Percentiles rank a stretch among this genome's conserved stretches.
These are phyloP conservation scores for Gymnothorax reevesii DNA, from an alignment of 2,797 vertebrate genomes.

Conservation along the genomic window DNA sequence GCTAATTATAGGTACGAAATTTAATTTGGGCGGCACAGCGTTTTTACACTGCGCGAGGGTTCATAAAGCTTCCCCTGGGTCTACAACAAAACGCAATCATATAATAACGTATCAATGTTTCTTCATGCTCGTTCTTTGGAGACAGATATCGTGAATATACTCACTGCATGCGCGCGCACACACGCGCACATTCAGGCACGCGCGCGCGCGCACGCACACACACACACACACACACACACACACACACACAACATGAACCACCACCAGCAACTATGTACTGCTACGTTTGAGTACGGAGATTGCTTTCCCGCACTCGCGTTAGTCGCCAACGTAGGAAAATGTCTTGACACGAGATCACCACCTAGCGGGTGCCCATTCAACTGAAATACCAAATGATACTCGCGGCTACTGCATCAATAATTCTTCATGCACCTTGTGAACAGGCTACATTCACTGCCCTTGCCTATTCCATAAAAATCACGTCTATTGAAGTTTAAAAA, in stretches of 20 bases:
- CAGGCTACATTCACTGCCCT: neutral
- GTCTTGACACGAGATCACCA: slow-evolving; percentile 19
- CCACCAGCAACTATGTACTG: neutral
- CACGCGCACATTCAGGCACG: neutral
- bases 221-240: neutral
- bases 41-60: no score
- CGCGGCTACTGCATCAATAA: neutral
- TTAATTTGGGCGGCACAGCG: neutral
- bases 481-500: no score
- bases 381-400: neutral
- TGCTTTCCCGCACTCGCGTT: neutral
- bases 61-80: no score
- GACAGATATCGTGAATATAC: neutral
- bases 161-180: no score
- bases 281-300: neutral
- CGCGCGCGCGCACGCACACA: neutral
- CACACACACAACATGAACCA: neutral
- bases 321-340: slow-evolving; percentile 4
- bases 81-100: neutral
- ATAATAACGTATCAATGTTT: neutral
- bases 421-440: neutral
- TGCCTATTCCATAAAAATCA: neutral
- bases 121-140: neutral
- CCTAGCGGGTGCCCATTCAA: neutral
- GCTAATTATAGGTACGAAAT: neutral